phyloP scores from a whole-genome alignment of 2,797 vertebrate genomes.

The Heteromormyrus szaboi region DNA sequence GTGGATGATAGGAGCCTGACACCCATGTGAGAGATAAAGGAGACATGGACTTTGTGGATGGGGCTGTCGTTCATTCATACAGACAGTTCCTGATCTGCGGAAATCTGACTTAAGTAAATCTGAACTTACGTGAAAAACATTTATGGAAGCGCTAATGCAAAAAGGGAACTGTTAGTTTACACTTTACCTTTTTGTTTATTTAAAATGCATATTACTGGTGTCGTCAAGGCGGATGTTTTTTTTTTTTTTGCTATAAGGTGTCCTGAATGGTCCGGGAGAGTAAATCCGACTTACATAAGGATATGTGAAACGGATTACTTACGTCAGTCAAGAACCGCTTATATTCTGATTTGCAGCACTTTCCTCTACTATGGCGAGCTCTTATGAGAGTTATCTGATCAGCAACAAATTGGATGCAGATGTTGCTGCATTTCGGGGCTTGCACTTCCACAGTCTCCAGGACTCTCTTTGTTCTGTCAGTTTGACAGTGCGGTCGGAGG shows the following conservation, averaged over 20 bases:
- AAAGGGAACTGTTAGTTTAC: not conserved
- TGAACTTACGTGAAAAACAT: not conserved
- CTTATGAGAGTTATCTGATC: not conserved
- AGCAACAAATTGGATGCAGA: not conserved
- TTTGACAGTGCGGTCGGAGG: not conserved
- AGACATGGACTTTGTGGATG: not conserved
- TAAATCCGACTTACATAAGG: not conserved
- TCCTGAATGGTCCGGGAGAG: not conserved
- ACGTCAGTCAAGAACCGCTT: not conserved
- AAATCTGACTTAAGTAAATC: not conserved
- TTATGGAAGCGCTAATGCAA: not conserved
- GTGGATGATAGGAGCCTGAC: not conserved
- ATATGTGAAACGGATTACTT: not conserved
- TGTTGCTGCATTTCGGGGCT: not conserved
- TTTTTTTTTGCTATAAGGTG: not conserved
- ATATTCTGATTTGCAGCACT: not conserved
- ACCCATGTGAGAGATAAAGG: not conserved
- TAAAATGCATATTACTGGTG: not conserved
- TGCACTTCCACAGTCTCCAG: not conserved
- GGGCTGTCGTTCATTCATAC: not conserved
- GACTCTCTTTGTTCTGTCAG: not conserved
- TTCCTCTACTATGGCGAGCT: not conserved
- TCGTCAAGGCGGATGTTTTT: not conserved
- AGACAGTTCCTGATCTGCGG: not conserved
- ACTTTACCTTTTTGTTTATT: not conserved